These are phyloP conservation scores for Chloroclystis v-ata DNA, from an alignment of 2,888 invertebrate genomes.

Conservation along the genomic window DNA sequence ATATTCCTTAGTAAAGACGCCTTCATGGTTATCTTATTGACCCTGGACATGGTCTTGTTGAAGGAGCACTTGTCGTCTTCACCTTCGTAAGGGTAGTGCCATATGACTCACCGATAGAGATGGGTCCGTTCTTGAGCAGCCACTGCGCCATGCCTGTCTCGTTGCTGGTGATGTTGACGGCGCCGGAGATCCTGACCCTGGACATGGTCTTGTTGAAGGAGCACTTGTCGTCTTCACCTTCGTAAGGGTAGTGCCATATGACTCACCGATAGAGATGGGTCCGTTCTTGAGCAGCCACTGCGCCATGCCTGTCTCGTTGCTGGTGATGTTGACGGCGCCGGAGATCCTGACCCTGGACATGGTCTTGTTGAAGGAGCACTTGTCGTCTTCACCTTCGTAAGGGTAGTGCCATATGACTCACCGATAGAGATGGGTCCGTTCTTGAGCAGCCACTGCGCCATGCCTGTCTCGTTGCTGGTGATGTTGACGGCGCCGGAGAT, in stretches of 20 bases:
- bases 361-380: conserved; percentile 84
- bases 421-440: conserved; percentile 97
- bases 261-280: conserved; percentile 92
- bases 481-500: conserved; percentile 90
- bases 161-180: conserved; percentile 90
- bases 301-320: conserved; percentile 93
- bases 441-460: conserved; percentile 93
- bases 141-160: conserved; percentile 95
- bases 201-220: conserved; percentile 81
- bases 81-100: conserved; percentile 94
- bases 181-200: conserved; percentile 84
- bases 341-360: conserved; percentile 82
- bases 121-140: conserved; percentile 92
- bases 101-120: conserved; percentile 89
- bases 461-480: conserved; percentile 90
- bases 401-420: conserved; percentile 91
- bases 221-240: conserved; percentile 88
- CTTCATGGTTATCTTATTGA: conserved; percentile 93
- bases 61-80: conserved; percentile 88
- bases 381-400: conserved; percentile 89
- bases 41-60: conserved; percentile 79
- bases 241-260: conserved; percentile 93
- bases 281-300: conserved; percentile 94
- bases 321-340: conserved; percentile 90
- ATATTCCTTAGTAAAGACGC: conserved; percentile 93